phyloP scores from a whole-genome alignment of 30 jellyfish, hydroid and myxozoan species.

The Rhopilema esculentum region DNA sequence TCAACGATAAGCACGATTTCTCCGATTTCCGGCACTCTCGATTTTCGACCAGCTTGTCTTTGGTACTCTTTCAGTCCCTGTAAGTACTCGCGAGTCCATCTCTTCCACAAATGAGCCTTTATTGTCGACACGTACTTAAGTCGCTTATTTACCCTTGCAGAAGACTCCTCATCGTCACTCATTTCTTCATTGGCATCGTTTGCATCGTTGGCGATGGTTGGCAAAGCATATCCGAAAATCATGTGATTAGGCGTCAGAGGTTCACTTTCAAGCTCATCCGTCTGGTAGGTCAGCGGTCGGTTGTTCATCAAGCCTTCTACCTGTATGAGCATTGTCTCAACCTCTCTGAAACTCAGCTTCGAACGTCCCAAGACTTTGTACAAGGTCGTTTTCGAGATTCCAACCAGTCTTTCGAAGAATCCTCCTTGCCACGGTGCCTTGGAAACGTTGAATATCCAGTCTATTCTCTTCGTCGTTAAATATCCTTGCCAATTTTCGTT shows the following conservation, averaged over 20 bases:
- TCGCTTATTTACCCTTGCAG: conserved; percentile 29
- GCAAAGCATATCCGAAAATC: conserved; percentile 52
- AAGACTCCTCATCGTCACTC: conserved; percentile 31
- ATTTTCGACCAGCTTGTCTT: no score
- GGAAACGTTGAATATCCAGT: conserved; percentile 49
- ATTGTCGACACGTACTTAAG: conserved; percentile 21
- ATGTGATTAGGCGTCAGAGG: conserved; percentile 57
- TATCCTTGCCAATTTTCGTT: conserved; percentile 47
- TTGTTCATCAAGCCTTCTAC: conserved; percentile 60
- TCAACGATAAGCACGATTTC: no score
- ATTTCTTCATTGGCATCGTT: background rate
- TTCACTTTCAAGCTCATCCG: conserved; percentile 41
- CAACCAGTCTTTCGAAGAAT: conserved; percentile 55
- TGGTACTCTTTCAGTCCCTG: no score
- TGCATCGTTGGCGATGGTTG: conserved; percentile 26
- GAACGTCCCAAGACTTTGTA: conserved; percentile 48
- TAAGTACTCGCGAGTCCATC: no score
- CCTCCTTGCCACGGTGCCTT: conserved; percentile 77
- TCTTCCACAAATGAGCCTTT: no score
- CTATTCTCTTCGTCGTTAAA: conserved; percentile 20
- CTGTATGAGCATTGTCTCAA: conserved; percentile 55
- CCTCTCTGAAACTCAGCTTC: conserved; percentile 49
- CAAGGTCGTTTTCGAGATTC: conserved; percentile 54
- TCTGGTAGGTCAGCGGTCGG: conserved; percentile 49
- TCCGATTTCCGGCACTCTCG: no score